phyloP scores from a whole-genome alignment of 1,140 invertebrate genomes.

The Nephila pilipes region DNA sequence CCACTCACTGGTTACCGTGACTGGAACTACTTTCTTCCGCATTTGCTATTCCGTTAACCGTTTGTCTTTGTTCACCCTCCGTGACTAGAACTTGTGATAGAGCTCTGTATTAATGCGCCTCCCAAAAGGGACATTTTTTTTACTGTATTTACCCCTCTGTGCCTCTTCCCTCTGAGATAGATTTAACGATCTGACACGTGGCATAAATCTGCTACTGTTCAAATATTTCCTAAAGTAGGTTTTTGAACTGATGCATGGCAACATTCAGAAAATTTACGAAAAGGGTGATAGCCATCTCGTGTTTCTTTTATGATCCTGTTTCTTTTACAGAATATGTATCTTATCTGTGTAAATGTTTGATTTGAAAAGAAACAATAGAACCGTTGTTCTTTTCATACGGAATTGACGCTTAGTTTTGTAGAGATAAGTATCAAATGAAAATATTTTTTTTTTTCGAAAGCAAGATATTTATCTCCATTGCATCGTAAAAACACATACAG shows the following conservation, averaged over 20 bases:
- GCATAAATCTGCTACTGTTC: constrained; percentile 33
- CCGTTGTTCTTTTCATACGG: neutral
- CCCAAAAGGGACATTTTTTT: constrained; percentile 9
- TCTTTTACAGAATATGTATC: neutral
- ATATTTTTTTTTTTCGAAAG: neutral
- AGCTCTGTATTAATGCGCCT: constrained; percentile 38
- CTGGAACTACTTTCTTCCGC: constrained; percentile 60
- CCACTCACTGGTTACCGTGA: neutral
- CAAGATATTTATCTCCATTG: neutral
- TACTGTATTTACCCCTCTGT: neutral
- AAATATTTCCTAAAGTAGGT: neutral
- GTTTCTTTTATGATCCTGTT: neutral
- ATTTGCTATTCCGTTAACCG: constrained; percentile 67
- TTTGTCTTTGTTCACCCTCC: constrained; percentile 69
- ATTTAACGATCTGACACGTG: constrained; percentile 46
- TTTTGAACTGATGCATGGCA: neutral
- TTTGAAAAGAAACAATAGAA: neutral
- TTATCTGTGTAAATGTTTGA: constrained; percentile 38
- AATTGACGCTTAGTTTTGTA: neutral
- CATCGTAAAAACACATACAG: too few species aligned
- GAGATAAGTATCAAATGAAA: neutral
- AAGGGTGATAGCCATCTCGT: neutral
- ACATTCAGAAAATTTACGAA: neutral
- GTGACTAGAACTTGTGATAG: constrained; percentile 55
- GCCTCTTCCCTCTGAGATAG: neutral